phyloP scores from a whole-genome alignment of 2,888 invertebrate species.

The Portevinia maculata region DNA sequence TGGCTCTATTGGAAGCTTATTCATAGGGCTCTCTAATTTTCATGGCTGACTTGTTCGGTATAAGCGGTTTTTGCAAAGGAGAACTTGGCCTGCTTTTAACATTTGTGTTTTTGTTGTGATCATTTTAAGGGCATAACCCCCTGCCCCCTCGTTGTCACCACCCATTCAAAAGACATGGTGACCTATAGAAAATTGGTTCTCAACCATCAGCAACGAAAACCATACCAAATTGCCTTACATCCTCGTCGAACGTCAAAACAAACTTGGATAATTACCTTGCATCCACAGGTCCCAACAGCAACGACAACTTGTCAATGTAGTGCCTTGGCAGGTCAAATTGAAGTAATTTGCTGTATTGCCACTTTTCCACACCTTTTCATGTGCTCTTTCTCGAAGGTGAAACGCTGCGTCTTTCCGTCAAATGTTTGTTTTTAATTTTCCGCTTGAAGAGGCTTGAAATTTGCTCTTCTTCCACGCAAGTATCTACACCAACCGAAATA shows the following conservation, averaged over 20 bases:
- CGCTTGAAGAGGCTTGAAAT: conserved; percentile 68
- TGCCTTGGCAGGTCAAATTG: conserved; percentile 56
- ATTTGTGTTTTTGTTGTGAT: no score
- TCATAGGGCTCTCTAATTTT: no score
- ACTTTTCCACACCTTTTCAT: conserved; percentile 62
- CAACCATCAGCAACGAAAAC: conserved; percentile 1
- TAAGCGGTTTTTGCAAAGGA: no score
- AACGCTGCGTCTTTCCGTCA: conserved; percentile 40
- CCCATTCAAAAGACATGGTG: not conserved
- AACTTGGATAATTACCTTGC: conserved; percentile 44
- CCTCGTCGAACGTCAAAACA: conserved; percentile 25
- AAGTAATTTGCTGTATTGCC: conserved; percentile 51
- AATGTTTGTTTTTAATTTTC: conserved; percentile 74
- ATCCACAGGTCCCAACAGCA: not conserved
- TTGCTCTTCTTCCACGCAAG: conserved; percentile 8
- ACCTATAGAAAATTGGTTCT: not conserved
- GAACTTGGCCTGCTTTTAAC: no score
- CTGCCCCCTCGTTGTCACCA: not conserved
- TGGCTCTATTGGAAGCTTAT: no score
- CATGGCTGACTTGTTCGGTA: no score
- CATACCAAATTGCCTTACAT: conserved; percentile 43
- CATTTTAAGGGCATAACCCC: no score
- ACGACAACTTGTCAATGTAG: conserved; percentile 40
- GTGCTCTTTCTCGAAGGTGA: conserved; percentile 38
- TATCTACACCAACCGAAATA: not conserved